These are phyloP conservation scores for Sinocyclocheilus maitianheensis DNA, from an alignment of 2,113 vertebrate genomes.

Conservation along the genomic window DNA sequence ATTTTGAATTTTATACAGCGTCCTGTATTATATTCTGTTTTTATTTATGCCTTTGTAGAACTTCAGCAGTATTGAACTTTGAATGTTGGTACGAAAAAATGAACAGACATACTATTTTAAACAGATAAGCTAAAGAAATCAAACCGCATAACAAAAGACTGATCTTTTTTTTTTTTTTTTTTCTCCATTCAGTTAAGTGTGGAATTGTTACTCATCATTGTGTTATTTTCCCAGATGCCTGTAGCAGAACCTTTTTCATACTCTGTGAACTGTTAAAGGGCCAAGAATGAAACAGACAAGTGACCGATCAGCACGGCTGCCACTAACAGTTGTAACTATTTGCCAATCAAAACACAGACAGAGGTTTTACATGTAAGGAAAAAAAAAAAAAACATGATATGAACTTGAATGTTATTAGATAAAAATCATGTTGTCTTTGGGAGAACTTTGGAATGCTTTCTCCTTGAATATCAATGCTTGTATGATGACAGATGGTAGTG, in stretches of 20 bases:
- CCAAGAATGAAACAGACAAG: background rate
- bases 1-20: constrained; percentile 75
- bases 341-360: constrained; percentile 10
- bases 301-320: background rate
- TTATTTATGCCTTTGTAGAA: constrained; percentile 79
- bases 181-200: constrained; percentile 58
- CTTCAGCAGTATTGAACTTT: constrained; percentile 74
- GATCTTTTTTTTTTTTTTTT: constrained; percentile 57
- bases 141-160: constrained; percentile 34
- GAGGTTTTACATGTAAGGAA: constrained; percentile 10
- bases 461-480: constrained; percentile 22
- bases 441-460: constrained; percentile 25
- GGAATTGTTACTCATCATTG: constrained; percentile 64
- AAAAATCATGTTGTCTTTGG: background rate
- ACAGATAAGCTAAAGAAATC: constrained; percentile 77
- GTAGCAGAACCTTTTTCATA: constrained; percentile 53
- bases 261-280: background rate
- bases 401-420: constrained; percentile 7
- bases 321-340: constrained; percentile 23
- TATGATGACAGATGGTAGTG: constrained; percentile 19
- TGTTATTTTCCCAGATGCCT: constrained; percentile 52
- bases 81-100: constrained; percentile 76
- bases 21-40: constrained; percentile 74
- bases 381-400: background rate
- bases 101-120: constrained; percentile 55